Percentiles rank a stretch among this genome's conserved stretches.
These are phyloP conservation scores for Carcina quercana DNA, from an alignment of 2,888 invertebrate genomes.

Conservation along the genomic window DNA sequence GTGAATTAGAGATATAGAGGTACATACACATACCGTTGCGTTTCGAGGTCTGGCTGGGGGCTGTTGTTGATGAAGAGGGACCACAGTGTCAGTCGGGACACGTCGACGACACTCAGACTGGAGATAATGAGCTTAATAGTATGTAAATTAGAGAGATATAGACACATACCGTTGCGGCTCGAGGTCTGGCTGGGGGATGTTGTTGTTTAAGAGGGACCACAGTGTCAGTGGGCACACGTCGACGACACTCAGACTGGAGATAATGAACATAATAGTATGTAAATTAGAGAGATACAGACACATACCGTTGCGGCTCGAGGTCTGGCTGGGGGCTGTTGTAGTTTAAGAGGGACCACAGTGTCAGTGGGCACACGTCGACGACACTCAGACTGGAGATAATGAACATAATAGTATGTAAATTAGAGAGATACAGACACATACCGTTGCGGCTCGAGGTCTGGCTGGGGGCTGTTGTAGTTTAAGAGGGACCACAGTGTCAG, in stretches of 20 bases:
- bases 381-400: constrained; percentile 75
- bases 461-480: constrained; percentile 63
- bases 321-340: constrained; percentile 39
- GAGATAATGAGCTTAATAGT: no score
- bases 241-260: constrained; percentile 79
- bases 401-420: no score
- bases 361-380: constrained; percentile 84
- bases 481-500: constrained; percentile 89
- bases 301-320: constrained; percentile 6
- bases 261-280: no score
- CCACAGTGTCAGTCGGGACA: constrained; percentile 87
- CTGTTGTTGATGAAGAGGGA: constrained; percentile 82
- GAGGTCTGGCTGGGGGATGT: constrained; percentile 4
- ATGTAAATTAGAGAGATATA: no score
- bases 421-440: constrained; percentile 6
- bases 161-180: constrained; percentile 7
- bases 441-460: constrained; percentile 6
- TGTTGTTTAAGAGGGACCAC: constrained; percentile 85
- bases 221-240: constrained; percentile 87
- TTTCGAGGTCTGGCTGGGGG: constrained; percentile 5
- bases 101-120: constrained; percentile 83
- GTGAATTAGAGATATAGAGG: no score
- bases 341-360: constrained; percentile 89
- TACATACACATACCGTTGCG: constrained; percentile 6
- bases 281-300: constrained; percentile 6